Evolutionary conservation across 1,140 invertebrate species (phyloP).

Genomic region (Oryzaephilus surinamensis): DNA sequence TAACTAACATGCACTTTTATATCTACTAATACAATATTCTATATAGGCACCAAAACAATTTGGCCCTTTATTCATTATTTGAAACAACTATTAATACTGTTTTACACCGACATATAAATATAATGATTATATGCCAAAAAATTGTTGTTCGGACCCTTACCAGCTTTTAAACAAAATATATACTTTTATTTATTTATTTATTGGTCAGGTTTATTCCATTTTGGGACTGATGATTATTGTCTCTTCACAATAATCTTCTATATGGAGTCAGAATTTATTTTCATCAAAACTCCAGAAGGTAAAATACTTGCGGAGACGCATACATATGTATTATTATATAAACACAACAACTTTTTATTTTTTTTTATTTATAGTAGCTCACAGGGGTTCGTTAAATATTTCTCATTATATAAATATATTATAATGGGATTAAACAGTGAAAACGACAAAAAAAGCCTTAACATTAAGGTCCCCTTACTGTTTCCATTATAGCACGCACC

Average conservation of each 20-base stretch:
- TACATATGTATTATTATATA: conserved; percentile 5
- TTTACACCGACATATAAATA: too few relatives aligned
- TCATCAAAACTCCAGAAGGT: conserved; percentile 25
- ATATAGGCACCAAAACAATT: conserved; percentile 14
- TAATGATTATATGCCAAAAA: too few relatives aligned
- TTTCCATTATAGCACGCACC: conserved; percentile 10
- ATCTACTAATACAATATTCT: conserved; percentile 16
- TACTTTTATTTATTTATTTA: conserved; percentile 16
- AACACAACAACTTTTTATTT: conserved; percentile 15
- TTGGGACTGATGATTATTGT: conserved; percentile 37
- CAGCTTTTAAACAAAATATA: conserved; percentile 33
- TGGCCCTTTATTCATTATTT: conserved; percentile 17
- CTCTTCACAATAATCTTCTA: conserved; percentile 39
- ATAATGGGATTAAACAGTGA: too few relatives aligned
- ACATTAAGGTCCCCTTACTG: conserved; percentile 26
- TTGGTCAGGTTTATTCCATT: conserved; percentile 15
- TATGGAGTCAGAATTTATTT: conserved; percentile 26
- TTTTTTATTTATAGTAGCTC: too few relatives aligned
- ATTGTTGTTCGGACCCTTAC: conserved; percentile 40
- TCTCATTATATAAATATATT: conserved; percentile 2
- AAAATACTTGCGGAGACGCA: conserved; percentile 21
- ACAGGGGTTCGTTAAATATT: conserved; percentile 7
- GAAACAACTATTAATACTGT: conserved; percentile 16
- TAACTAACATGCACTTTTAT: conserved; percentile 25
- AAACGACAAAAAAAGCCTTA: conserved; percentile 15